Evolutionary conservation across 2,888 invertebrate species (phyloP).

Genomic region (Coelopa pilipes): DNA sequence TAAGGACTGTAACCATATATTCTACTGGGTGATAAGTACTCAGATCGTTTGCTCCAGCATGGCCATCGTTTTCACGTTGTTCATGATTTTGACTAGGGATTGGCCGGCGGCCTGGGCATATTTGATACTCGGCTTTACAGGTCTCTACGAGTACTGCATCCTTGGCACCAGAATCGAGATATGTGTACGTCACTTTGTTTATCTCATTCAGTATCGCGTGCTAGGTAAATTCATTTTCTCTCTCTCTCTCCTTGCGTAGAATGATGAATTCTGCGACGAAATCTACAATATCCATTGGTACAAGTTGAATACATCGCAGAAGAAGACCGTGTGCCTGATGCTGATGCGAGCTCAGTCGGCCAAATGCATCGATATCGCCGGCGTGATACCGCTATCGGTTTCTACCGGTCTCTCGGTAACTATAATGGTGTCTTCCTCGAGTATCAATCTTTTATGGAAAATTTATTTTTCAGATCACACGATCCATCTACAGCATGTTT

Average conservation of each 20-base stretch:
- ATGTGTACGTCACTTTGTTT: slow-evolving; percentile 45
- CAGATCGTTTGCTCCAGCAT: slow-evolving; percentile 41
- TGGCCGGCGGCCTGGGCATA: slow-evolving; percentile 48
- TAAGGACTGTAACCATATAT: slow-evolving; percentile 44
- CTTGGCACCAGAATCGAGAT: slow-evolving; percentile 50
- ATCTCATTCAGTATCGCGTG: neutral
- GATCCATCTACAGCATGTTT: slow-evolving; percentile 9
- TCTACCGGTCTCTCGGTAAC: slow-evolving; percentile 44
- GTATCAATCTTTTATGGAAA: neutral
- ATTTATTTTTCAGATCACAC: slow-evolving; percentile 12
- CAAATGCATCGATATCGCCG: slow-evolving; percentile 42
- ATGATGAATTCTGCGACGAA: slow-evolving; percentile 42
- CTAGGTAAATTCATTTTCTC: neutral
- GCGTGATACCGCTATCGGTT: slow-evolving; percentile 44
- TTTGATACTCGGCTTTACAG: slow-evolving; percentile 40
- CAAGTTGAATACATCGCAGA: slow-evolving; percentile 38
- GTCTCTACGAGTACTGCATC: slow-evolving; percentile 52
- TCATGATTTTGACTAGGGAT: slow-evolving; percentile 44
- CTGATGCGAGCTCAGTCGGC: slow-evolving; percentile 43
- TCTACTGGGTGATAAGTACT: slow-evolving; percentile 40
- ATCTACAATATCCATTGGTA: slow-evolving; percentile 49
- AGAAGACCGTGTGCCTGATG: slow-evolving; percentile 44
- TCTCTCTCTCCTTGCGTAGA: slow-evolving; percentile 38
- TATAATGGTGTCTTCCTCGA: neutral
- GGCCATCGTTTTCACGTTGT: slow-evolving; percentile 47